These are phyloP conservation scores for Callipepla californica DNA, from an alignment of 2,113 vertebrate genomes.

Conservation along the genomic window DNA sequence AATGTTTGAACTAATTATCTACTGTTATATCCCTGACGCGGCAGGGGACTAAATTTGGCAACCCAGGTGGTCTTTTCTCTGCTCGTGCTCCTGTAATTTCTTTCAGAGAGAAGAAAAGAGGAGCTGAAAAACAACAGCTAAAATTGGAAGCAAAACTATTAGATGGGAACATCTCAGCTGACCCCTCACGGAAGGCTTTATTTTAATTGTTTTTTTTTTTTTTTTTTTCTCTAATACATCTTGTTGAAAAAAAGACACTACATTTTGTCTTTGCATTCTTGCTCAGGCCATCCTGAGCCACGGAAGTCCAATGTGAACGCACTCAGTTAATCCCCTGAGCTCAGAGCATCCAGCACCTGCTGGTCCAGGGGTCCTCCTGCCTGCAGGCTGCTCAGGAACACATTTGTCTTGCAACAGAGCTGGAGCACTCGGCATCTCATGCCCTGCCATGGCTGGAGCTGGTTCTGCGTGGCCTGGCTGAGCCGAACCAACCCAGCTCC, in stretches of 20 bases:
- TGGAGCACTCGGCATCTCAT: background rate
- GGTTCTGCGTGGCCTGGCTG: too few relatives aligned
- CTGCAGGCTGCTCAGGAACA: background rate
- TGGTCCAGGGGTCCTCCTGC: background rate
- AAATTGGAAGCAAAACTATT: constrained; percentile 58
- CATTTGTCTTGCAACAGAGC: fast-evolving
- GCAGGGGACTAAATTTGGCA: constrained; percentile 55
- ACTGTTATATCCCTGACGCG: constrained; percentile 49
- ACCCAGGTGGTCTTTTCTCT: constrained; percentile 67
- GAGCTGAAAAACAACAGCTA: constrained; percentile 39
- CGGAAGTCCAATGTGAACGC: background rate
- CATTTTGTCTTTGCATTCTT: background rate
- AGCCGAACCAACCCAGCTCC: fast-evolving
- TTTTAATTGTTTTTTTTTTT: background rate
- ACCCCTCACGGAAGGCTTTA: constrained; percentile 11
- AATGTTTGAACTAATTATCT: constrained; percentile 70
- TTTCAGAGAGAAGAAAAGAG: constrained; percentile 6
- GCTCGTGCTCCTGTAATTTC: constrained; percentile 48
- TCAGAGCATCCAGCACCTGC: background rate
- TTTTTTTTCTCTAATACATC: constrained; percentile 3
- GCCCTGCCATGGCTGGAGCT: background rate
- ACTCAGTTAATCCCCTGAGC: background rate
- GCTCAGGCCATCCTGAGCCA: background rate
- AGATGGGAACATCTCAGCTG: constrained; percentile 29
- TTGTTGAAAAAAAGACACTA: constrained; percentile 39